A percentile compares a stretch with the other conserved stretches of the same genome.
Conservation (phyloP, 1,140 invertebrate genomes). For the Sinella curviseta region DNA sequence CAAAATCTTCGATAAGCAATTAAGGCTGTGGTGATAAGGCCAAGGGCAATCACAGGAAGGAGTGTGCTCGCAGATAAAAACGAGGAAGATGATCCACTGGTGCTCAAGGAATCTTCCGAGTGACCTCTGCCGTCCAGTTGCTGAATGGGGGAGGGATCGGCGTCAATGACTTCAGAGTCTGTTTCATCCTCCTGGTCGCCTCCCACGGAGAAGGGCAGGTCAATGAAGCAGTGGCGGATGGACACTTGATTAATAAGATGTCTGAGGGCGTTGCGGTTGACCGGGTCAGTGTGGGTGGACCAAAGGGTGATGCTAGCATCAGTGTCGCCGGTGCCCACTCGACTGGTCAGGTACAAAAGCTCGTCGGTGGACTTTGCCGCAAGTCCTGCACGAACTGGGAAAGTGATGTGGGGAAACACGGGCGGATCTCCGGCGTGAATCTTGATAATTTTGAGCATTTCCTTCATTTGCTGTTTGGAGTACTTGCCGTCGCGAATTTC, state of each 20-base stretch:
- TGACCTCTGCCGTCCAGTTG: background rate
- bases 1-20: too few relatives aligned
- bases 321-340: background rate
- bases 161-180: background rate
- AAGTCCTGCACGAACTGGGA: slow-evolving; percentile 74
- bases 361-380: slow-evolving; percentile 65
- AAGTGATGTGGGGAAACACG: slow-evolving; percentile 70
- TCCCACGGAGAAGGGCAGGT: slow-evolving; percentile 44
- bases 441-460: slow-evolving; percentile 64
- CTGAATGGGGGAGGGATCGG: background rate
- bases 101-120: background rate
- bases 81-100: background rate
- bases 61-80: background rate
- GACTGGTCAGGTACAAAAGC: slow-evolving; percentile 50
- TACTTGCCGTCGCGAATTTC: slow-evolving; percentile 60
- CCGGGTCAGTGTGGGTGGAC: slow-evolving; percentile 33
- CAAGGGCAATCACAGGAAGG: background rate
- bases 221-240: slow-evolving; percentile 53
- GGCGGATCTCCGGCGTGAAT: slow-evolving; percentile 59
- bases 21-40: too few relatives aligned
- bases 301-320: slow-evolving; percentile 40
- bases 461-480: slow-evolving; percentile 65
- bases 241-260: slow-evolving; percentile 4
- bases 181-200: background rate
- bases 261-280: slow-evolving; percentile 5